These are phyloP conservation scores for Melanotus villosus DNA, from an alignment of 2,888 invertebrate species.

Conservation along the genomic window DNA sequence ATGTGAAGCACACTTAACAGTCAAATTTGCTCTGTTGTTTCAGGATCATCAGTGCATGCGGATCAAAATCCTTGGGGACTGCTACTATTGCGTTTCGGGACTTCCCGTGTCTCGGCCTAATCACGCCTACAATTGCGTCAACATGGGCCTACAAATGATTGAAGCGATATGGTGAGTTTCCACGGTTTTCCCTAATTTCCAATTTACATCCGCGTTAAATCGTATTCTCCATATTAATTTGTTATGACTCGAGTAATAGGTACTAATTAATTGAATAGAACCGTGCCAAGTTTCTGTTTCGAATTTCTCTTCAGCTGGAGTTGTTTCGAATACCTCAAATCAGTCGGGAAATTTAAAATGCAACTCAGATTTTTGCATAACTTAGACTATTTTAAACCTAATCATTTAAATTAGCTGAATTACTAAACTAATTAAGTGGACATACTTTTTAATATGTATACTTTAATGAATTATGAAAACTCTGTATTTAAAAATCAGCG, in stretches of 20 bases:
- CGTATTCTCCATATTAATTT: background rate
- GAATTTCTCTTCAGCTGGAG: too few species aligned
- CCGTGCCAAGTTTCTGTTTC: background rate
- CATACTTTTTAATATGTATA: too few species aligned
- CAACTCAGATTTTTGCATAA: too few species aligned
- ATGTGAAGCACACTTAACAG: slow-evolving; percentile 2
- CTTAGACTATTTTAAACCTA: too few species aligned
- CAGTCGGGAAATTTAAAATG: too few species aligned
- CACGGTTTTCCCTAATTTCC: background rate
- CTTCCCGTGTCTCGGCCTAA: slow-evolving; percentile 93
- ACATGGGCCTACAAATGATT: slow-evolving; percentile 97
- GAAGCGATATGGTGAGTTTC: slow-evolving; percentile 86
- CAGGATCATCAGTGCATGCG: slow-evolving; percentile 96
- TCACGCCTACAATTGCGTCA: slow-evolving; percentile 95
- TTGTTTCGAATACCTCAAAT: too few species aligned
- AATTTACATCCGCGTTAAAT: background rate
- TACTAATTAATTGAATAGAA: slow-evolving; percentile 5
- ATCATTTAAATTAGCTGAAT: too few species aligned
- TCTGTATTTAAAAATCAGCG: too few species aligned
- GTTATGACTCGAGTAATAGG: background rate
- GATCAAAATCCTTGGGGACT: slow-evolving; percentile 96
- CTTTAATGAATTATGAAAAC: too few species aligned
- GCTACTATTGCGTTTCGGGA: slow-evolving; percentile 96
- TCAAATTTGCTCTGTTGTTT: slow-evolving; percentile 52
- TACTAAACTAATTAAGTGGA: too few species aligned